Evolutionary conservation across 2,888 invertebrate genomes (phyloP).

Genomic region (Diadegma fenestrale): DNA sequence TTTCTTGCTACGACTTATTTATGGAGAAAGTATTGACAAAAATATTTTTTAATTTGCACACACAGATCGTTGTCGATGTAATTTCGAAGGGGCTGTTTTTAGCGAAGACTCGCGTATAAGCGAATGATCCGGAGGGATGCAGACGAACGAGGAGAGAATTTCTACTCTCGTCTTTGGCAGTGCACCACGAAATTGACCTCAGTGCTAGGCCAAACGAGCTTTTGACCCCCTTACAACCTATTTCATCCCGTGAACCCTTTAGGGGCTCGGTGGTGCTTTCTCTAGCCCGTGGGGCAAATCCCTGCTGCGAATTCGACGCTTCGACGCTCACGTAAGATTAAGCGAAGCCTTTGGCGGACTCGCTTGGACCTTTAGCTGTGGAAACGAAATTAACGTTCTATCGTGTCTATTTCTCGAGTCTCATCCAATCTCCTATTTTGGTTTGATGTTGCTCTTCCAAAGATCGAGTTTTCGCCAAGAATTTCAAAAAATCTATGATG

Average conservation of each 20-base stretch:
- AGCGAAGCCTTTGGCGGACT: conserved; percentile 71
- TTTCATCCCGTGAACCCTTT: conserved; percentile 64
- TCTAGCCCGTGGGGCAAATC: conserved; percentile 63
- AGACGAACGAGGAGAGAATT: conserved; percentile 33
- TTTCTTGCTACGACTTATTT: not conserved
- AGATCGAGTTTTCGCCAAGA: not conserved
- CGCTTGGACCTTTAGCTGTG: conserved; percentile 40
- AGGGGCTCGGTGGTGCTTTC: conserved; percentile 65
- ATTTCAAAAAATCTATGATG: conserved; percentile 23
- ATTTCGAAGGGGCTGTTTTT: conserved; percentile 14
- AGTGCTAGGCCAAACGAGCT: conserved; percentile 70
- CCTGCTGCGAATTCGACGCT: conserved; percentile 80
- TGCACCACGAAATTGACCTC: conserved; percentile 75
- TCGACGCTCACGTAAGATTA: conserved; percentile 78
- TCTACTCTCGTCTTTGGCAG: conserved; percentile 57
- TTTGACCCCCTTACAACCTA: conserved; percentile 74
- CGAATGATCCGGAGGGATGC: conserved; percentile 17
- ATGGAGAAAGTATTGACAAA: not conserved
- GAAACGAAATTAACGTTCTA: conserved; percentile 57
- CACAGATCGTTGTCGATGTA: not conserved
- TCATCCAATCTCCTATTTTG: not conserved
- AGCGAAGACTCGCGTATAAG: not conserved
- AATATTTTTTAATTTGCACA: conserved; percentile 3
- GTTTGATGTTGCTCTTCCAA: not conserved
- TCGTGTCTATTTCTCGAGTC: not conserved